Conservation (phyloP, 2,113 vertebrate species). For the Oophaga pumilio region DNA sequence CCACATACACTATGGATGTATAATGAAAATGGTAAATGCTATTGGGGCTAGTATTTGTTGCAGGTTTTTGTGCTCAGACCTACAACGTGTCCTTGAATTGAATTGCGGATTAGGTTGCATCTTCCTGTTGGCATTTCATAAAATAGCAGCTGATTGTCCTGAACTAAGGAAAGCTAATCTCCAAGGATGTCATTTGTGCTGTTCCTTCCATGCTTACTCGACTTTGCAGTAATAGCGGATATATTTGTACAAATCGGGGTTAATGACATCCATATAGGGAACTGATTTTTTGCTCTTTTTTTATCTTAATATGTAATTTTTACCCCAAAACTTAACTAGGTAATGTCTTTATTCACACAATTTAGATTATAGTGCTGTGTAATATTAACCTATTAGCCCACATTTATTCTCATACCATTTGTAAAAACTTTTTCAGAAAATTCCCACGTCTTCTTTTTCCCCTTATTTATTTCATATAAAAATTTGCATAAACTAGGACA, state of each 20-base stretch:
- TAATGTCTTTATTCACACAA: too few species aligned
- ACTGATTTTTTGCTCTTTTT: not conserved
- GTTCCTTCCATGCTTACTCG: conserved; percentile 15
- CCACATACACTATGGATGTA: too few species aligned
- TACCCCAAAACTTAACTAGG: not conserved
- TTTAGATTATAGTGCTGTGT: too few species aligned
- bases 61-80: not conserved
- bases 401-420: too few species aligned
- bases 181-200: conserved; percentile 56
- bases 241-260: not conserved
- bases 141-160: conserved; percentile 56
- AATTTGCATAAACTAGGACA: too few species aligned
- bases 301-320: not conserved
- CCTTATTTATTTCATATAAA: too few species aligned
- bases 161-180: conserved; percentile 64
- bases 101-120: conserved; percentile 62
- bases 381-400: too few species aligned
- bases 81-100: conserved; percentile 31
- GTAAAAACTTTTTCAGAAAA: too few species aligned
- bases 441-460: too few species aligned
- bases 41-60: not conserved
- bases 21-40: not conserved
- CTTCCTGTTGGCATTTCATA: conserved; percentile 65
- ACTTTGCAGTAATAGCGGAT: not conserved
- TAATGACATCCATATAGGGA: not conserved